Evolutionary conservation across 92 coral and sea anemone genomes (phyloP).

Genomic region (Blastomussa wellsi): DNA sequence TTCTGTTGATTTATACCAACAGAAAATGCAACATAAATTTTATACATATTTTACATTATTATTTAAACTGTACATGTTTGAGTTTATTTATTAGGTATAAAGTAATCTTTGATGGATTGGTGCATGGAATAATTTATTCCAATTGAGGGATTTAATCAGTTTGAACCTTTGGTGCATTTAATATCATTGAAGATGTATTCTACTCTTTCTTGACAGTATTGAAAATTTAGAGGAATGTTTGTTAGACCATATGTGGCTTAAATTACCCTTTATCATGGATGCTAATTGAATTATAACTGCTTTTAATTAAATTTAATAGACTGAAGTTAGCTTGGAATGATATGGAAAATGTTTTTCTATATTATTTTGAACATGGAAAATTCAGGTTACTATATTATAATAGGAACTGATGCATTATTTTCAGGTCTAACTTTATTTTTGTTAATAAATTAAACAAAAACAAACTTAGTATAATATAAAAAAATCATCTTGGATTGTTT

Average conservation of each 20-base stretch:
- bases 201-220: neutral
- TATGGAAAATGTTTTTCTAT: neutral
- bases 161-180: neutral
- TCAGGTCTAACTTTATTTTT: neutral
- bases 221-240: slow-evolving; percentile 4
- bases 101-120: neutral
- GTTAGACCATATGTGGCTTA: neutral
- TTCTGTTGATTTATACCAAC: neutral
- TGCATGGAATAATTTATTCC: neutral
- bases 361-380: neutral
- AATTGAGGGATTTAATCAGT: neutral
- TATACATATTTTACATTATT: neutral
- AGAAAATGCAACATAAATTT: neutral
- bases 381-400: neutral
- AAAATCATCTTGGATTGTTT: neutral
- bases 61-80: neutral
- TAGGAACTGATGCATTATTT: neutral
- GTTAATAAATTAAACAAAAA: neutral
- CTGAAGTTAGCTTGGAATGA: neutral
- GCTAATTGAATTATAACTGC: neutral
- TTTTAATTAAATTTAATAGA: neutral
- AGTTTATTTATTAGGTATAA: neutral
- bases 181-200: neutral
- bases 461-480: neutral
- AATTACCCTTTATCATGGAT: slow-evolving; percentile 1